These are phyloP conservation scores for Monochamus alternatus DNA, from an alignment of 2,888 invertebrate genomes.

Conservation along the genomic window DNA sequence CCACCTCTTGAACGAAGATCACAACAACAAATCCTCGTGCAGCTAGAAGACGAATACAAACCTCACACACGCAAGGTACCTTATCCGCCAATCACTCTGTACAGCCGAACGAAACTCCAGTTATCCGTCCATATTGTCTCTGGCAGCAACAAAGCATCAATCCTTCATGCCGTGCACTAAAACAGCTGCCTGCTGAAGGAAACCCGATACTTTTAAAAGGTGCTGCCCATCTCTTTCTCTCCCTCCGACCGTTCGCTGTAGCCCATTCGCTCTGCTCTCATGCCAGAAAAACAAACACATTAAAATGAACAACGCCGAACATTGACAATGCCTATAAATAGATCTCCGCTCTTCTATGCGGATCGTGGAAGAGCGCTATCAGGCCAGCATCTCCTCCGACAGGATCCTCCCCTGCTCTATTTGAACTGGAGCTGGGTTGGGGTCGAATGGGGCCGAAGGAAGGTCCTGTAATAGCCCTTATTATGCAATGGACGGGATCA, in stretches of 20 bases:
- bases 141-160: slow-evolving; percentile 56
- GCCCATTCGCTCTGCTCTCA: slow-evolving; percentile 62
- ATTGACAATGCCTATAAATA: slow-evolving; percentile 72
- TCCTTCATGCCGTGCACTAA: slow-evolving; percentile 67
- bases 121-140: slow-evolving; percentile 52
- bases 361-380: slow-evolving; percentile 63
- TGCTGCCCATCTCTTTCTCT: slow-evolving; percentile 60
- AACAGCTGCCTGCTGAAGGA: slow-evolving; percentile 71
- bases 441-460: slow-evolving; percentile 39
- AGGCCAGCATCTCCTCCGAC: slow-evolving; percentile 58
- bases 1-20: too few relatives aligned
- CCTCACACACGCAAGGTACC: too few relatives aligned
- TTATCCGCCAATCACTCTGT: too few relatives aligned
- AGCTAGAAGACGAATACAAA: too few relatives aligned
- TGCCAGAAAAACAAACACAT: slow-evolving; percentile 71
- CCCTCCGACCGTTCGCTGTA: slow-evolving; percentile 40
- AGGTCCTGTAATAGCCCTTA: background rate
- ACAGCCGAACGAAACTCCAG: slow-evolving; percentile 38
- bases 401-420: slow-evolving; percentile 51
- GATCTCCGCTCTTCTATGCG: slow-evolving; percentile 70
- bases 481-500: slow-evolving; percentile 6
- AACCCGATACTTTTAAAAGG: slow-evolving; percentile 72
- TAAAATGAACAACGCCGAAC: slow-evolving; percentile 72
- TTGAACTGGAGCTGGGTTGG: slow-evolving; percentile 35
- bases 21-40: too few relatives aligned